Conservation (phyloP, 2,888 invertebrate species). For the Myathropa florea region DNA sequence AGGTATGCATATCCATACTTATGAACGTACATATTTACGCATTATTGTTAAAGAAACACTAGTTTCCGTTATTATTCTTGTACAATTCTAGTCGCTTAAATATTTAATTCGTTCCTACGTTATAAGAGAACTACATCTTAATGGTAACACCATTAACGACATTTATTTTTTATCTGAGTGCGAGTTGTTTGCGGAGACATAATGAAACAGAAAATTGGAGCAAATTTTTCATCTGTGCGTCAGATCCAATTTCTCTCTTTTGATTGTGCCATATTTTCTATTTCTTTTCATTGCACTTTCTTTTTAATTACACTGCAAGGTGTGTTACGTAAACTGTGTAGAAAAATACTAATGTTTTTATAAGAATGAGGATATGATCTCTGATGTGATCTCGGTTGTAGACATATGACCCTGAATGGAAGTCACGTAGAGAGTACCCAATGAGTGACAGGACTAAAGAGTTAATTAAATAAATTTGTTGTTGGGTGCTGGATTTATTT, state of each 20-base stretch:
- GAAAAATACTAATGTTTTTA: neutral
- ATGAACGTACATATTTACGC: neutral
- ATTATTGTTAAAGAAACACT: conserved; percentile 32
- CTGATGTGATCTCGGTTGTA: neutral
- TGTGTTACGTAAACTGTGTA: neutral
- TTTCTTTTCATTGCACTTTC: neutral
- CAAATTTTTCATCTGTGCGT: neutral
- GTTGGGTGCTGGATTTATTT: too few relatives aligned
- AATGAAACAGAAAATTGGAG: conserved; percentile 15
- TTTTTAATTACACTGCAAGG: neutral
- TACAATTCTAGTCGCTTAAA: too few relatives aligned
- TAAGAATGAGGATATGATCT: neutral
- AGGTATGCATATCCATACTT: neutral
- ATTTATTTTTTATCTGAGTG: neutral
- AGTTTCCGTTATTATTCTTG: conserved; percentile 29
- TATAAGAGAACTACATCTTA: neutral
- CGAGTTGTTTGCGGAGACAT: neutral
- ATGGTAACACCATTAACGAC: neutral
- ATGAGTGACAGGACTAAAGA: too few relatives aligned
- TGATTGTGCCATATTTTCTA: neutral
- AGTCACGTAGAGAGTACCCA: too few relatives aligned
- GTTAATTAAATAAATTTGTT: too few relatives aligned
- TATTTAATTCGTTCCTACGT: neutral
- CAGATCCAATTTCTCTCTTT: conserved; percentile 13
- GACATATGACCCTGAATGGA: neutral